A percentile compares a stretch with the other conserved stretches of the same genome.
Evolutionary conservation across 2,888 invertebrate genomes (phyloP).

Genomic region (Caenorhabditis drosophilae): DNA sequence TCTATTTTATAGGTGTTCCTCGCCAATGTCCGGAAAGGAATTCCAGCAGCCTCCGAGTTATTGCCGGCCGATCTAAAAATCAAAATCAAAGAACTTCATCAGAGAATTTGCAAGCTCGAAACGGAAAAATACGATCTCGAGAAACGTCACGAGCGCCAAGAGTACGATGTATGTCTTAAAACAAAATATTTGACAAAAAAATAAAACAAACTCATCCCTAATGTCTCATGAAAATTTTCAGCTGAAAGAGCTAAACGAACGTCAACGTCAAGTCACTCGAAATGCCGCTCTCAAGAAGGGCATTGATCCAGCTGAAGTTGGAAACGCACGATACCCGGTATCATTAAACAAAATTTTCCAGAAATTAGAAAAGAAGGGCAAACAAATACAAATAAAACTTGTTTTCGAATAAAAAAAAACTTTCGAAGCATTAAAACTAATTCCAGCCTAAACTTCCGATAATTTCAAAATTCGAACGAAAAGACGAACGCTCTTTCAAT

Average conservation of each 20-base stretch:
- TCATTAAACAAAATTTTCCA: not conserved
- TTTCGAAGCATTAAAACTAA: not conserved
- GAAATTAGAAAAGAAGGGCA: too few relatives aligned
- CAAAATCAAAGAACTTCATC: slow-evolving; percentile 66
- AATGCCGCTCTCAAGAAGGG: slow-evolving; percentile 63
- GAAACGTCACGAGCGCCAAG: slow-evolving; percentile 67
- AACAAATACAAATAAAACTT: too few relatives aligned
- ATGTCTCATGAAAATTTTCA: slow-evolving; percentile 45
- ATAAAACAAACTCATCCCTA: too few relatives aligned
- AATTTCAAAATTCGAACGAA: slow-evolving; percentile 96
- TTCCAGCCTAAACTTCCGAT: slow-evolving; percentile 90
- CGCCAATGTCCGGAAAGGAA: slow-evolving; percentile 42
- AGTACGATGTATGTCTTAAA: slow-evolving; percentile 62
- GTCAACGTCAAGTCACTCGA: slow-evolving; percentile 66
- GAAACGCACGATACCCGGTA: slow-evolving; percentile 52
- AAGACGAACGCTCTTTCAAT: slow-evolving; percentile 79
- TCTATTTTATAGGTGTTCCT: slow-evolving; percentile 38
- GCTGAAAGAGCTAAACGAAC: slow-evolving; percentile 68
- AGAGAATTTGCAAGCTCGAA: slow-evolving; percentile 65
- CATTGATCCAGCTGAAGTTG: slow-evolving; percentile 61
- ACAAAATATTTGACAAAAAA: not conserved
- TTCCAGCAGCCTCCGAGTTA: slow-evolving; percentile 37
- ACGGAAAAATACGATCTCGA: slow-evolving; percentile 68
- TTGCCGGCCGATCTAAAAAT: slow-evolving; percentile 53
- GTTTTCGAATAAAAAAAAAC: too few relatives aligned